These are phyloP conservation scores for Siniperca knerii DNA, from an alignment of 2,113 vertebrate species.

Conservation along the genomic window DNA sequence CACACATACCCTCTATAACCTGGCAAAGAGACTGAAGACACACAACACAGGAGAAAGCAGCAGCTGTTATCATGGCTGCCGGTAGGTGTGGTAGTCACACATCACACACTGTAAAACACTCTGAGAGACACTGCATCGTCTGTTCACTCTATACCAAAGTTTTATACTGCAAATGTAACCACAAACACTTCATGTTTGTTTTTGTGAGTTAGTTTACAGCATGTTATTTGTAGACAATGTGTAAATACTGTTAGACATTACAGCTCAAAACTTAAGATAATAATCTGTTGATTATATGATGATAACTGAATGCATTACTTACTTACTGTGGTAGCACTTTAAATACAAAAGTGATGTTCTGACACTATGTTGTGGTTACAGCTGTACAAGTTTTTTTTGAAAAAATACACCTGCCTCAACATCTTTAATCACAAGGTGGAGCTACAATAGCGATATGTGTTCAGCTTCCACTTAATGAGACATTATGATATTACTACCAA, in stretches of 20 bases:
- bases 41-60: slow-evolving; percentile 19
- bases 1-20: slow-evolving; percentile 11
- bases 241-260: too few relatives aligned
- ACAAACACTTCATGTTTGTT: slow-evolving; percentile 25
- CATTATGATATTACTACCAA: not conserved
- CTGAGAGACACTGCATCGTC: slow-evolving; percentile 17
- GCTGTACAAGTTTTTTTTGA: not conserved
- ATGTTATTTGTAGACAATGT: not conserved
- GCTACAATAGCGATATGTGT: not conserved
- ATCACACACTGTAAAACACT: slow-evolving; percentile 55
- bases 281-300: not conserved
- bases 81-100: slow-evolving; percentile 35
- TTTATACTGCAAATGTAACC: not conserved
- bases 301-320: not conserved
- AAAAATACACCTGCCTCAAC: not conserved
- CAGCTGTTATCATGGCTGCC: slow-evolving; percentile 43
- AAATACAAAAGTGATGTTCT: not conserved
- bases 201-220: not conserved
- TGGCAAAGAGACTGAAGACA: slow-evolving; percentile 38
- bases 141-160: slow-evolving; percentile 16
- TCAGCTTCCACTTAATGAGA: not conserved
- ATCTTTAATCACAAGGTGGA: not conserved
- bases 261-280: not conserved
- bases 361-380: not conserved
- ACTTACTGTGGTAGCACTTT: not conserved